Conservation (phyloP, 2,888 invertebrate genomes). For the Chouioia cunea region DNA sequence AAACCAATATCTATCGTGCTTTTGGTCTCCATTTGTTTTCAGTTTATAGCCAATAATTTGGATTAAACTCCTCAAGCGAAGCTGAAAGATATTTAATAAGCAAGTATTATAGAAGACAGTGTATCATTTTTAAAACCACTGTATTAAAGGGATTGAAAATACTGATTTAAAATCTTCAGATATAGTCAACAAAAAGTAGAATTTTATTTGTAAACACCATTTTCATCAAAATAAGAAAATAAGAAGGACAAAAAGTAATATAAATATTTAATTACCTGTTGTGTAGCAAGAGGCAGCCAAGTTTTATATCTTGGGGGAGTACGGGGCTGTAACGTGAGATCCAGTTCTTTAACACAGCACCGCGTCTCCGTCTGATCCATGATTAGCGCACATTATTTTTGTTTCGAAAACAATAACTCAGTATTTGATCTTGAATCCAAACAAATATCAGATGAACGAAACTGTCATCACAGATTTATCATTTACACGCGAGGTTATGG, state of each 20-base stretch:
- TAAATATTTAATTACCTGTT: constrained; percentile 74
- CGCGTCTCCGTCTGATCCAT: constrained; percentile 61
- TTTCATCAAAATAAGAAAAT: not conserved
- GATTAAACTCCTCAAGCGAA: constrained; percentile 83
- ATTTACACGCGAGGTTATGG: not conserved
- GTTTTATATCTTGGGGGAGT: constrained; percentile 77
- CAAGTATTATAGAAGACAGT: constrained; percentile 2
- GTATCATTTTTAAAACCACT: not conserved
- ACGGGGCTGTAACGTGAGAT: constrained; percentile 65
- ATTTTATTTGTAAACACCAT: not conserved
- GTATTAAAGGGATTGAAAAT: no score
- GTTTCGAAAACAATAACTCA: not conserved
- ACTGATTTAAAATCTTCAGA: no score
- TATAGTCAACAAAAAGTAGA: not conserved
- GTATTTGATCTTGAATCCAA: not conserved
- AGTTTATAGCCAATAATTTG: constrained; percentile 79
- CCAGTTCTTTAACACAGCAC: constrained; percentile 64
- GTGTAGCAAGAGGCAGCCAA: constrained; percentile 86
- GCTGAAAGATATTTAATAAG: constrained; percentile 67
- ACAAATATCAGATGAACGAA: not conserved
- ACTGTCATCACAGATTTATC: not conserved
- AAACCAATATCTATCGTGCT: constrained; percentile 72
- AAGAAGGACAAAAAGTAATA: not conserved
- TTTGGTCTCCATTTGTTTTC: constrained; percentile 71
- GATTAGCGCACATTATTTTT: constrained; percentile 47